Conservation (phyloP, 2,113 vertebrate species). For the Aspidoscelis tigris region DNA sequence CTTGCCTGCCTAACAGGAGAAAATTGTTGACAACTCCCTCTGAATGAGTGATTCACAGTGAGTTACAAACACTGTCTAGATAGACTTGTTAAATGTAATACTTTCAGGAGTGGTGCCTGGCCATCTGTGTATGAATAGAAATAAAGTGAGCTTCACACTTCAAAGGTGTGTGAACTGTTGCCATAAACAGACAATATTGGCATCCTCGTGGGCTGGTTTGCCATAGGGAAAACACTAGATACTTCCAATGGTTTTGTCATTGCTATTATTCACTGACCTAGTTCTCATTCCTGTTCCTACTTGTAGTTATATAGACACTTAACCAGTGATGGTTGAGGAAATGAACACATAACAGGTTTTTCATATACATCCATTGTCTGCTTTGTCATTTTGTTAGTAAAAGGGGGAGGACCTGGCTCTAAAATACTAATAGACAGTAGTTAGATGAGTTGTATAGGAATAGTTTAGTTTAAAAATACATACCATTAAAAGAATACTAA, state of each 20-base stretch:
- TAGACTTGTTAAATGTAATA: background rate
- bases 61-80: background rate
- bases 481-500: too few species aligned
- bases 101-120: too few species aligned
- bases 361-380: background rate
- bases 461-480: background rate
- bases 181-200: conserved; percentile 9
- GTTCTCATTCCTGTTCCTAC: background rate
- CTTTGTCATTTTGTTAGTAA: background rate
- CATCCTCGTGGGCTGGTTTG: background rate
- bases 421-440: too few species aligned
- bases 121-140: background rate
- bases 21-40: too few species aligned
- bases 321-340: background rate
- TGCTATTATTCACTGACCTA: background rate
- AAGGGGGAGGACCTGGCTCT: background rate
- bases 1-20: too few species aligned
- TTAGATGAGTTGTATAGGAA: background rate
- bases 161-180: background rate
- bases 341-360: background rate
- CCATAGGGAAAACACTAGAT: background rate
- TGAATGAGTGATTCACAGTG: too few species aligned
- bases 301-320: background rate
- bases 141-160: background rate
- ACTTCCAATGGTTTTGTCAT: background rate